A percentile compares a stretch with the other conserved stretches of the same genome.
Evolutionary conservation across 2,888 invertebrate genomes (phyloP).

Genomic region (Sphaerophoria rueppellii): DNA sequence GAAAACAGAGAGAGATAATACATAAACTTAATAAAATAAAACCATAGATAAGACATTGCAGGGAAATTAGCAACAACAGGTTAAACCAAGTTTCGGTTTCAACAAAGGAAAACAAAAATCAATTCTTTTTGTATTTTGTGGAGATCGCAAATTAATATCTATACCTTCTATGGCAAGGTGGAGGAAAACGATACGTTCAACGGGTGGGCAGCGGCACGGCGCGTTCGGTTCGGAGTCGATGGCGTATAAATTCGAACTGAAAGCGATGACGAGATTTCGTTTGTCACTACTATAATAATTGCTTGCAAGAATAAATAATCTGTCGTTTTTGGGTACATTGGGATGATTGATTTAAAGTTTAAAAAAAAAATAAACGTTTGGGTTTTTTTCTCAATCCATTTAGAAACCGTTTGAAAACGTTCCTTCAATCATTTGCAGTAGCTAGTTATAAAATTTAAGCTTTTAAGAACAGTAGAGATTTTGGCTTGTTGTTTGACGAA

Average conservation of each 20-base stretch:
- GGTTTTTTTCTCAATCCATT: no score
- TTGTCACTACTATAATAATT: conserved; percentile 38
- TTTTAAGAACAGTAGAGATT: no score
- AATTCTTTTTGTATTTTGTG: conserved; percentile 55
- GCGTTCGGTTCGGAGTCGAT: neutral
- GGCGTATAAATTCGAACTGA: conserved; percentile 20
- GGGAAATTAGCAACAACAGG: conserved; percentile 4
- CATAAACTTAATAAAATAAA: neutral
- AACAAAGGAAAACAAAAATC: conserved; percentile 60
- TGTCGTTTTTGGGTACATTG: conserved; percentile 11
- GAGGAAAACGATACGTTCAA: neutral
- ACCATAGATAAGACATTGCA: conserved; percentile 31
- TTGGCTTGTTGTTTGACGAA: no score
- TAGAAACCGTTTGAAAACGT: no score
- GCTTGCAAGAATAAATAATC: conserved; percentile 35
- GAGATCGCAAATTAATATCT: neutral
- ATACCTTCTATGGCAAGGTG: conserved; percentile 10
- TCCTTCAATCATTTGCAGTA: no score
- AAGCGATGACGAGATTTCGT: conserved; percentile 33
- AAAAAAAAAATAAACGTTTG: neutral
- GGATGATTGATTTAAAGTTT: neutral
- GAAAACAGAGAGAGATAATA: conserved; percentile 14
- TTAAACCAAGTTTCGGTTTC: conserved; percentile 13
- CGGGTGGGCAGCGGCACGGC: neutral
- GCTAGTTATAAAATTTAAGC: no score